Conservation (phyloP, 2,888 invertebrate genomes). For the Lasioglossum villosulum region DNA sequence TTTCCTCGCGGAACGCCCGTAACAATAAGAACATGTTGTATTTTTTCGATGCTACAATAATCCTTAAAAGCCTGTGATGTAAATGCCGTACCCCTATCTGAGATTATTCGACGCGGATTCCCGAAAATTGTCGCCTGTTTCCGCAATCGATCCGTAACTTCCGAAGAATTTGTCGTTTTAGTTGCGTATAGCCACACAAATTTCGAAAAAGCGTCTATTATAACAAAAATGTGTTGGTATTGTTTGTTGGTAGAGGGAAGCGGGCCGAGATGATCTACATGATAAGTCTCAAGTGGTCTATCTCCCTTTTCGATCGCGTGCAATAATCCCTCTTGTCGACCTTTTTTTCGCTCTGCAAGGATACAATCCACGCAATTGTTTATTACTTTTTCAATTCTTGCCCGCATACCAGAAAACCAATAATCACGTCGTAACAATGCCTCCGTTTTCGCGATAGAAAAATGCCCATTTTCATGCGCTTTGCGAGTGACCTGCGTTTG, state of each 20-base stretch:
- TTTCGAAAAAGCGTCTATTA: background rate
- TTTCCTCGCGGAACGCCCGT: background rate
- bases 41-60: background rate
- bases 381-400: background rate
- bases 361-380: background rate
- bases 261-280: background rate
- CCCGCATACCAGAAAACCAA: background rate
- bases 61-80: background rate
- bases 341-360: background rate
- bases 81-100: background rate
- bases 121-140: background rate
- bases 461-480: background rate
- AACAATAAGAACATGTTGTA: background rate
- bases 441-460: background rate
- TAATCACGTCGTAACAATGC: background rate
- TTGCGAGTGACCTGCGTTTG: too few relatives aligned
- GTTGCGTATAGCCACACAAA: background rate
- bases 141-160: background rate
- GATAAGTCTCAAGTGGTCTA: background rate
- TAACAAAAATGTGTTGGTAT: background rate
- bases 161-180: background rate
- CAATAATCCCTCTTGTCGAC: background rate
- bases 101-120: background rate
- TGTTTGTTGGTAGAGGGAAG: background rate
- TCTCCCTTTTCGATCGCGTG: background rate